Evolutionary conservation across 2,797 vertebrate species (phyloP), one percentile per base, ranked within the genome.

Genomic region (Myotis pilosus): DNA sequence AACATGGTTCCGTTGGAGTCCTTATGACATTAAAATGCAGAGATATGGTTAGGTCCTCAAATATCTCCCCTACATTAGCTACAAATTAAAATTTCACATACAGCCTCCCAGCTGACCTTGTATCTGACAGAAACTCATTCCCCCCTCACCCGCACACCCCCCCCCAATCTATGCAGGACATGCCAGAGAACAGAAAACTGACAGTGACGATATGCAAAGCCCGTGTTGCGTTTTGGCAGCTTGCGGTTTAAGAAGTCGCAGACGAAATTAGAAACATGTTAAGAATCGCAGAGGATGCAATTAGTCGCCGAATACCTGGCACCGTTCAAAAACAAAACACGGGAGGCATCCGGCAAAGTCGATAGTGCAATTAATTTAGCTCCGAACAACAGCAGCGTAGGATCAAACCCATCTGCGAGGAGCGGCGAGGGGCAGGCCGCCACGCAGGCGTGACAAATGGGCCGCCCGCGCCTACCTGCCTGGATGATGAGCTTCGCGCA

Each of bases 401-500:
- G 97, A 98, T 96, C 97, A 97, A 96, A 97, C 96, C 85, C 88
- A 64, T 96, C 87, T 33, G 22, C 95, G 69, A 75, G 44, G 96
- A 97, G 96, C 95, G 83, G 87, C 85, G 96, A 68, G 0, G 28
- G 96, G 93, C 87, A 95, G 82, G 85, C 94, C 95, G 97, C 66
- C 19, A 64, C 83, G 96, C 95, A 95, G 95, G 96, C 33, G 94
- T 53, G 94, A 98, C 92, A 96, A 97, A 89, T 36, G 87, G 91
- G 80, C 83, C 86, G 96, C 92, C 1, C 47, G 75, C 75, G 92
- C 96, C 98, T 98, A 99, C 98, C 98, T 98, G 98, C 98, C 97
- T 99, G 99, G 98, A 99, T 99, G 98, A 99, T 99, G 95, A 99
- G 99, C 96, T 99, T 99, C 49, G 99, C 99, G 81, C 99, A 99